Evolutionary conservation across 1,140 invertebrate species (phyloP), one percentile per base, ranked within the genome.

Genomic region (Macrobrachium nipponense): DNA sequence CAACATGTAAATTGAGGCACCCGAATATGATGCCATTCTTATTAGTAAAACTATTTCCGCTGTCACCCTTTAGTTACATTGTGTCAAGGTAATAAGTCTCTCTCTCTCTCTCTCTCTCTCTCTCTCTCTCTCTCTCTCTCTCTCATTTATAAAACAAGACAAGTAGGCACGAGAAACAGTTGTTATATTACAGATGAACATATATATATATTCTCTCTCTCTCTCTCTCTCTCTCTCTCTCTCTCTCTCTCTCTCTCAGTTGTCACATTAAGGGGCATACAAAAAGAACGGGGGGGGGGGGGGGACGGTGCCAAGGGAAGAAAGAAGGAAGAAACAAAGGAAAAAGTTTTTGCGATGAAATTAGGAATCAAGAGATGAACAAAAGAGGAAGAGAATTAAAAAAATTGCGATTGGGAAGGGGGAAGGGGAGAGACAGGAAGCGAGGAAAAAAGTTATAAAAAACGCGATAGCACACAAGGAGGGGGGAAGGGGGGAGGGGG

Each of bases 91-190:
- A 8, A 17, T 75, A 17, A 8, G 7, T 23, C 8, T 75, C 43
- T 44, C 10, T 23, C 72, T 75, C 72, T 23, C 20, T 75, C 72
- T 75, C 20, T 23, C 20, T 75, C 72, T 72, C 23, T 27, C 23
- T 72, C 70, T 72, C 23, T 27, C 23, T 72, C 70, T 72, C 23
- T n/a, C 23, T 27, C 23, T 72, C 70, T 72, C 23, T 27, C 23
- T 72, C 70, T 72, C 23, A n/a, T n/a, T 76, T 43, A 27, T 11
- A 11, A 70, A 20, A 10, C 11, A 36, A 20, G 36, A 70, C 66
- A 70, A 20, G 66, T 70, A 20, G 12, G 5, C 0, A 20, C 12
- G 12, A 20, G 36, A 70, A 70, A 70, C 66, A 36, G 12, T 76
- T 43, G 11, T 17, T 6, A 18, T 12, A 27, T 44, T 15, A 20